Conservation (phyloP, 2,797 vertebrate genomes). For the Balearica regulorum region DNA sequence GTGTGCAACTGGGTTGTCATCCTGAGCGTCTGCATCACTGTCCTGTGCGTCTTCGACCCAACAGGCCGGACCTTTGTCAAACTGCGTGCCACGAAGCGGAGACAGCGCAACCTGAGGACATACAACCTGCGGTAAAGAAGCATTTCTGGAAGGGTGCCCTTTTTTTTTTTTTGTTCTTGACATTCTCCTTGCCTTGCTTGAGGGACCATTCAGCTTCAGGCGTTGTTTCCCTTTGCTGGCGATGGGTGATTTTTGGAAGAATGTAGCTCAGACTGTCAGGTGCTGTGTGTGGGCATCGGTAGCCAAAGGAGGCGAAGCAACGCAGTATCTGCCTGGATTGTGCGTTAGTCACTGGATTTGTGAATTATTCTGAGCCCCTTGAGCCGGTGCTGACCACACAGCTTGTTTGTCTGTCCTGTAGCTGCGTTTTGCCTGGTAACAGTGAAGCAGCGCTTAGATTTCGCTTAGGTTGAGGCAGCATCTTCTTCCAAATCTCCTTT, state of each 20-base stretch:
- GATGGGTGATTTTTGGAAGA: neutral
- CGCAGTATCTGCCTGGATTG: neutral
- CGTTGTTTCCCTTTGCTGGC: neutral
- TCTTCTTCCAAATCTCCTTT: neutral
- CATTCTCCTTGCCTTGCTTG: neutral
- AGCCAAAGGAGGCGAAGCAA: neutral
- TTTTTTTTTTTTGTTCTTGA: neutral
- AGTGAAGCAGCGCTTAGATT: neutral
- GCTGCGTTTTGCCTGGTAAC: neutral
- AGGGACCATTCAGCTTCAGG: neutral
- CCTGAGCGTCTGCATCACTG: slow-evolving; percentile 95
- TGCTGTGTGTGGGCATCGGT: neutral
- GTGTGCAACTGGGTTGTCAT: slow-evolving; percentile 99
- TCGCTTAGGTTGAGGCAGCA: neutral
- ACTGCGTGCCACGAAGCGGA: slow-evolving; percentile 92
- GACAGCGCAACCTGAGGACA: slow-evolving; percentile 94
- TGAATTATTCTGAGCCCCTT: neutral
- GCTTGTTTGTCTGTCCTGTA: neutral
- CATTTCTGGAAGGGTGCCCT: neutral
- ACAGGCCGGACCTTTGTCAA: slow-evolving; percentile 98
- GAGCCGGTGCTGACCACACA: neutral
- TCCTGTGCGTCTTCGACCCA: slow-evolving; percentile 96
- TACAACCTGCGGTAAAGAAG: slow-evolving; percentile 89
- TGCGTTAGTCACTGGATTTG: neutral
- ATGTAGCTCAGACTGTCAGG: neutral